A percentile compares a stretch with the other conserved stretches of the same genome.
phyloP scores from a whole-genome alignment of 2,888 invertebrate species.

The Dicycla oo region DNA sequence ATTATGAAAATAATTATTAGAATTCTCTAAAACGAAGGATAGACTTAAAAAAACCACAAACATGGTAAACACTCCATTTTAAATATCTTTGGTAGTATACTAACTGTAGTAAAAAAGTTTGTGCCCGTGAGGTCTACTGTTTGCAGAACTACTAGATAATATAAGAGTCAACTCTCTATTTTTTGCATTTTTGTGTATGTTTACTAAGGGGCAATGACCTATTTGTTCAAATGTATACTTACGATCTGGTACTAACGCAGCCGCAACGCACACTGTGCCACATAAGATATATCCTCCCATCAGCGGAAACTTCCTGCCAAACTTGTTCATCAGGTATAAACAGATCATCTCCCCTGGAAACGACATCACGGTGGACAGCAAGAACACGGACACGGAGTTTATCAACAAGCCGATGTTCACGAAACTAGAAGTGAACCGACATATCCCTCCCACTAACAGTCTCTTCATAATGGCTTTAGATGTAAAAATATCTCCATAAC shows the following conservation, averaged over 20 bases:
- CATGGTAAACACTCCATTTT: too few species aligned
- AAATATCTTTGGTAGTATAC: too few species aligned
- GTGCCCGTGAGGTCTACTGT: too few species aligned
- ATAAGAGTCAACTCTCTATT: background rate
- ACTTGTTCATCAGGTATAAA: conserved; percentile 80
- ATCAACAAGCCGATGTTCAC: conserved; percentile 84
- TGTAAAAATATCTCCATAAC: conserved; percentile 71
- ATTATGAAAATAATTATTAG: too few species aligned
- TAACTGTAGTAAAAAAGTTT: too few species aligned
- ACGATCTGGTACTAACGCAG: conserved; percentile 78
- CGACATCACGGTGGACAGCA: conserved; percentile 81
- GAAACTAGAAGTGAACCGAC: conserved; percentile 79
- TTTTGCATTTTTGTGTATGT: background rate
- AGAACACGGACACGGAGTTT: conserved; percentile 82
- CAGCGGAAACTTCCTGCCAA: conserved; percentile 80
- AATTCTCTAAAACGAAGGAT: too few species aligned
- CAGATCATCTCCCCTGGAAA: conserved; percentile 83
- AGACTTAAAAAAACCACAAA: too few species aligned
- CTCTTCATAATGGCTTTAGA: conserved; percentile 79
- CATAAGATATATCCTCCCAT: conserved; percentile 75
- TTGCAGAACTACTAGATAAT: too few species aligned
- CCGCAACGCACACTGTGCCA: conserved; percentile 75
- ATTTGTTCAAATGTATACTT: conserved; percentile 59
- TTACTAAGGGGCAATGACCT: too few species aligned
- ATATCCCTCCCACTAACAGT: conserved; percentile 70